Percentiles rank a stretch among this genome's conserved stretches.
Conservation (phyloP, 2,888 invertebrate genomes). For the Litoditis marina region DNA sequence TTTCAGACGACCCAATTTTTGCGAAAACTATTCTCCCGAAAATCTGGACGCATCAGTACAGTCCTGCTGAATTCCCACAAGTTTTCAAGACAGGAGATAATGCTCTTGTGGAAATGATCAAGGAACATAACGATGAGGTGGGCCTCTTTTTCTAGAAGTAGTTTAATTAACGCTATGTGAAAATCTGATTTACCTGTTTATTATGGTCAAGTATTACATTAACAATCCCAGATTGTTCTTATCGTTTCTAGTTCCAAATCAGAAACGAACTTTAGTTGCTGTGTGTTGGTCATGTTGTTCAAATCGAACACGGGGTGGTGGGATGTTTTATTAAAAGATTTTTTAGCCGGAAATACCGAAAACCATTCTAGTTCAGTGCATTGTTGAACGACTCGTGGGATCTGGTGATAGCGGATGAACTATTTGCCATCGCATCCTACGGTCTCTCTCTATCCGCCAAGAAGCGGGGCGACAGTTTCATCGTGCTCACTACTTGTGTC, state of each 20-base stretch:
- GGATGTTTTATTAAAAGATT: too few species aligned
- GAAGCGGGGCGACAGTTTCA: not conserved
- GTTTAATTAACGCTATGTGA: too few species aligned
- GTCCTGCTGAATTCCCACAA: slow-evolving; percentile 4
- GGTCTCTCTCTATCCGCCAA: slow-evolving; percentile 18
- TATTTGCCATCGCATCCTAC: slow-evolving; percentile 31
- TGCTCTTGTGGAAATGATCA: slow-evolving; percentile 17
- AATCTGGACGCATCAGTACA: slow-evolving; percentile 6
- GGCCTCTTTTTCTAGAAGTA: not conserved
- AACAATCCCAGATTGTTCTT: too few species aligned
- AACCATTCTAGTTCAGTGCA: slow-evolving; percentile 6
- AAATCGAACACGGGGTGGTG: too few species aligned
- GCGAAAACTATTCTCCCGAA: slow-evolving; percentile 2
- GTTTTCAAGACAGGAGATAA: slow-evolving; percentile 14
- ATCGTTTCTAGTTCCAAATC: too few species aligned
- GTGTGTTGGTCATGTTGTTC: too few species aligned
- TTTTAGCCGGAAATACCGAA: too few species aligned
- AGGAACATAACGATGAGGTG: slow-evolving; percentile 12
- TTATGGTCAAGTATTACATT: too few species aligned
- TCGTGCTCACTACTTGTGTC: slow-evolving; percentile 13
- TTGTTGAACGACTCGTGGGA: slow-evolving; percentile 33
- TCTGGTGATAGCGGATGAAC: slow-evolving; percentile 33
- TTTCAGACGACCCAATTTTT: slow-evolving; percentile 5
- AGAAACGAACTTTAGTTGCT: too few species aligned
- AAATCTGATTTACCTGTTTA: too few species aligned